Conservation (phyloP, 2,797 vertebrate genomes). For the Siniperca scherzeri region DNA sequence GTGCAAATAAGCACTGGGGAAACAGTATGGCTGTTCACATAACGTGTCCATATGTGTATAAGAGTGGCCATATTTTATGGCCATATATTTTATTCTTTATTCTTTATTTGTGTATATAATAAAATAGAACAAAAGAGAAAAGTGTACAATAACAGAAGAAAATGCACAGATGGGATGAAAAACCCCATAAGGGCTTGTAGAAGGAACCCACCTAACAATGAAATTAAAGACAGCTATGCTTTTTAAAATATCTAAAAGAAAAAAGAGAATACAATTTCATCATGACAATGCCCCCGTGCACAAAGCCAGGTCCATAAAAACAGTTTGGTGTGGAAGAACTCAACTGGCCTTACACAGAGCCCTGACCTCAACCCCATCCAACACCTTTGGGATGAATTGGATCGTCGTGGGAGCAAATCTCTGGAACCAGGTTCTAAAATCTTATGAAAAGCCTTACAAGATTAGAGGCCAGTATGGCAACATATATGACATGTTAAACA, state of each 20-base stretch:
- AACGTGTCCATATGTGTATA: not conserved
- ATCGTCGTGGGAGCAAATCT: not conserved
- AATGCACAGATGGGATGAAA: no score
- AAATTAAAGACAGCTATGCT: no score
- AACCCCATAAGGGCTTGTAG: no score
- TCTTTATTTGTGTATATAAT: no score
- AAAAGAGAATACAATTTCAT: not conserved
- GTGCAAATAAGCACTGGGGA: conserved; percentile 46
- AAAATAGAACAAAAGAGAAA: not conserved
- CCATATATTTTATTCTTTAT: not conserved
- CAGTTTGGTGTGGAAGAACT: not conserved
- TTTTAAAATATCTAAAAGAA: no score
- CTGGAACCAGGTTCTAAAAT: not conserved
- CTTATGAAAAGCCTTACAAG: not conserved
- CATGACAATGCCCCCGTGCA: not conserved
- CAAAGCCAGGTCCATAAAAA: not conserved
- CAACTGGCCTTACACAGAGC: not conserved
- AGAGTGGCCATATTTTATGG: conserved; percentile 26
- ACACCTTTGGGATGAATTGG: not conserved
- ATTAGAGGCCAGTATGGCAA: not conserved
- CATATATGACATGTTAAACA: not conserved
- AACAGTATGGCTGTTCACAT: conserved; percentile 49
- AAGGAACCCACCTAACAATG: no score
- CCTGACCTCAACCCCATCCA: not conserved
- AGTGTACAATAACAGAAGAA: conserved; percentile 32